Conservation (phyloP, 2,888 invertebrate genomes). For the Vesta saturnalis region DNA sequence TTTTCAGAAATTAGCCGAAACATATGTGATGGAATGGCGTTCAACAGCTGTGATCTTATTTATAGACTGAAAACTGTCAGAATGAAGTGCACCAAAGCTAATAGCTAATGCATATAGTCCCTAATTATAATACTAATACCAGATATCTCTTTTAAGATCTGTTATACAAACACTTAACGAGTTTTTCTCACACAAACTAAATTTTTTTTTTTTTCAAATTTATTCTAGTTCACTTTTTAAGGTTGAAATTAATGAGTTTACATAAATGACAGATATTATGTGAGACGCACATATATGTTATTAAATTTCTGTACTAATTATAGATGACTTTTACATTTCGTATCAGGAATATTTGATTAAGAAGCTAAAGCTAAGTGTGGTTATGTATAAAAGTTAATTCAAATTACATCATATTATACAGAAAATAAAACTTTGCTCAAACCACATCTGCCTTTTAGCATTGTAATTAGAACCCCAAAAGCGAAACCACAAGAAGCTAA, state of each 20-base stretch:
- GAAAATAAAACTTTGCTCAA: too few relatives aligned
- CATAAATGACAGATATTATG: constrained; percentile 5
- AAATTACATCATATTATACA: too few relatives aligned
- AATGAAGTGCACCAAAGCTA: constrained; percentile 54
- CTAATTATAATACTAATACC: constrained; percentile 58
- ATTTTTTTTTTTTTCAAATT: background rate
- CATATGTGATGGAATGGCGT: constrained; percentile 49
- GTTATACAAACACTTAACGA: constrained; percentile 28
- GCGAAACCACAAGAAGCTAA: too few relatives aligned
- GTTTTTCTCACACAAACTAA: constrained; percentile 20
- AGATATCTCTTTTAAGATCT: constrained; percentile 49
- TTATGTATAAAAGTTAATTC: too few relatives aligned
- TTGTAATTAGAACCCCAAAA: too few relatives aligned
- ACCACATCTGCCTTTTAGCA: too few relatives aligned
- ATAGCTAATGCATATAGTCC: constrained; percentile 56
- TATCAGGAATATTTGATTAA: too few relatives aligned
- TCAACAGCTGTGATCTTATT: constrained; percentile 52
- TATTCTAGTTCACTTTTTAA: background rate
- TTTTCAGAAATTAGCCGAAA: constrained; percentile 54
- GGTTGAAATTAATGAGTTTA: background rate
- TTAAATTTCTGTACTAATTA: too few relatives aligned
- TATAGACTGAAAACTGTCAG: constrained; percentile 55
- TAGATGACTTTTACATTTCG: too few relatives aligned
- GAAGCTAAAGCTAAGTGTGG: too few relatives aligned
- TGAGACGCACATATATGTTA: too few relatives aligned